Percentiles rank a stretch among this genome's conserved stretches.
Evolutionary conservation across 2,797 vertebrate species (phyloP).

Genomic region (Prunella strophiata): DNA sequence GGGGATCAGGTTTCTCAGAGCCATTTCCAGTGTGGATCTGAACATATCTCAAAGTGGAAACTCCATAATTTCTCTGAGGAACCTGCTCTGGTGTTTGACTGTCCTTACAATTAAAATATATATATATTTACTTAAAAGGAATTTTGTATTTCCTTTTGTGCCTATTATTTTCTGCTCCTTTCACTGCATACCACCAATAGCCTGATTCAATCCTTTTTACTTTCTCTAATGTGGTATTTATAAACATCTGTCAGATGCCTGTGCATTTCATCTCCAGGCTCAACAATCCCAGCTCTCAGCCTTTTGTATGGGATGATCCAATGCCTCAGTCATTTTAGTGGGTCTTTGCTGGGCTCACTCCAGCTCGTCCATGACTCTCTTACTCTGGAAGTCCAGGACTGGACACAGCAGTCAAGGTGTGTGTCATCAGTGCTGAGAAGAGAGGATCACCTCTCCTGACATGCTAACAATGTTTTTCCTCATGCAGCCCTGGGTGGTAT

Average conservation of each 20-base stretch:
- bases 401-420: not conserved
- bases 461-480: not conserved
- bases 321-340: not conserved
- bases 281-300: fast-evolving
- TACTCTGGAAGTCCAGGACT: not conserved
- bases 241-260: not conserved
- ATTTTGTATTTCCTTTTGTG: not conserved
- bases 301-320: fast-evolving
- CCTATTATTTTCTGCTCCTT: not conserved
- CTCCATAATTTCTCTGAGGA: not conserved
- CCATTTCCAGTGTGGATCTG: not conserved
- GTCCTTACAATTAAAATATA: not conserved
- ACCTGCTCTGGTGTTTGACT: not conserved
- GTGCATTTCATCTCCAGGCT: not conserved
- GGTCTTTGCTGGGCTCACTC: not conserved
- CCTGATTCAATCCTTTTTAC: not conserved
- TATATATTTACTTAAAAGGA: not conserved
- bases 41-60: not conserved
- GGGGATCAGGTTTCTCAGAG: not conserved
- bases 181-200: not conserved
- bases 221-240: not conserved
- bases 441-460: not conserved
- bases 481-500: not conserved
- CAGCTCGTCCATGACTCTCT: not conserved
- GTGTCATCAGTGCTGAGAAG: not conserved